phyloP scores from a whole-genome alignment of 2,888 invertebrate genomes.

The Sphaerophoria rueppellii region DNA sequence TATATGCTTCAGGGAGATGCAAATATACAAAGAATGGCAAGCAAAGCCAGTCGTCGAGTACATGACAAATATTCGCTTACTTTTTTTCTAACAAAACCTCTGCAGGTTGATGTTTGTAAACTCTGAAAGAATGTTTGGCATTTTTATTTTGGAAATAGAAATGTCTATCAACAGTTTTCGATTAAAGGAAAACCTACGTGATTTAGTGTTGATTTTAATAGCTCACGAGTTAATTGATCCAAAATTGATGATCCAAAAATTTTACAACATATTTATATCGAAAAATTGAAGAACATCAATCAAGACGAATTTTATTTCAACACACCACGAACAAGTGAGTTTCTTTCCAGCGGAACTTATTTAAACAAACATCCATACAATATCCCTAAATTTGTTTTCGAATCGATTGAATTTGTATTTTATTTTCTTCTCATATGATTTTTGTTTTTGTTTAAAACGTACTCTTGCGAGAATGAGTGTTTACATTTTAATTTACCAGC shows the following conservation, averaged over 20 bases:
- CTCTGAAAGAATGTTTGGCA: no score
- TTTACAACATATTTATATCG: not conserved
- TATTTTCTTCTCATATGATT: not conserved
- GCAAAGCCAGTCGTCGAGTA: no score
- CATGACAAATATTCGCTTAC: no score
- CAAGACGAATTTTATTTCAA: slow-evolving; percentile 10
- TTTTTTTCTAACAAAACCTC: no score
- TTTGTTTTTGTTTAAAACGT: not conserved
- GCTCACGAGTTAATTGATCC: not conserved
- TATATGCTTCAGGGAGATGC: no score
- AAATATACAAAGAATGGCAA: no score
- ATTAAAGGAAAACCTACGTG: no score
- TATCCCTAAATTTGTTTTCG: slow-evolving; percentile 14
- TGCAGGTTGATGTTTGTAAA: no score
- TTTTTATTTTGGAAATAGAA: no score
- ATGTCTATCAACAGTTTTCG: no score
- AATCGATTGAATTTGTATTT: slow-evolving; percentile 12
- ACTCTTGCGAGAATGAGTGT: not conserved
- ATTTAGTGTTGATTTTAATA: no score
- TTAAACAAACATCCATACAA: slow-evolving; percentile 8
- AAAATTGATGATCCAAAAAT: not conserved
- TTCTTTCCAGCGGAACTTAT: not conserved
- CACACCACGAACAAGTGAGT: not conserved
- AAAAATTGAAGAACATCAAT: slow-evolving; percentile 8
- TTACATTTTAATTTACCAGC: slow-evolving; percentile 28